phyloP scores from a whole-genome alignment of 2,888 invertebrate species.

The Arctia plantaginis region DNA sequence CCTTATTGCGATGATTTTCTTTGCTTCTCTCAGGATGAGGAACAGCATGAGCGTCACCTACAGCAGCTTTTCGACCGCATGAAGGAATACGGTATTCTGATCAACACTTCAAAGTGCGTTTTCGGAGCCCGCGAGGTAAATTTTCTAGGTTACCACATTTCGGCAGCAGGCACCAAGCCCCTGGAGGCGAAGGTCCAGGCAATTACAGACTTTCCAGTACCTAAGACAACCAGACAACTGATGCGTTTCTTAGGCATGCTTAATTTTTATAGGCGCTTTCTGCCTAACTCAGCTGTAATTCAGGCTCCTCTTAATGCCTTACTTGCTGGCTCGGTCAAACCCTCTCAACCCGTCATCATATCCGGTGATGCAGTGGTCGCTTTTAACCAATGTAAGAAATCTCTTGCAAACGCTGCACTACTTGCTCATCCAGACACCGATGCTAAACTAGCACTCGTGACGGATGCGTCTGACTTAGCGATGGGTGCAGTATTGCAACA shows the following conservation, averaged over 20 bases:
- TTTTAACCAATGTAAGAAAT: no score
- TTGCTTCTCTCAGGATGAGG: no score
- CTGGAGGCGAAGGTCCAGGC: background rate
- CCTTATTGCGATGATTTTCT: no score
- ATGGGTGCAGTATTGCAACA: no score
- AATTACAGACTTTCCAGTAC: background rate
- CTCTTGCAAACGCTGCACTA: no score
- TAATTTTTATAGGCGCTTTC: background rate
- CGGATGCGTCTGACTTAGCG: conserved; percentile 14
- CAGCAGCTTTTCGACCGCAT: background rate
- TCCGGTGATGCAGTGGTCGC: conserved; percentile 7
- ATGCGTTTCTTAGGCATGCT: background rate
- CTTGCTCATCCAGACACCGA: no score
- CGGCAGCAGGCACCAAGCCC: background rate
- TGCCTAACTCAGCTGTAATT: background rate
- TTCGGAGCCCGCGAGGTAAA: background rate
- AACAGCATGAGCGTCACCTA: background rate
- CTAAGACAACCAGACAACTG: background rate
- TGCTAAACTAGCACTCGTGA: background rate
- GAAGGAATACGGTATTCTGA: no score
- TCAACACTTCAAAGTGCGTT: background rate
- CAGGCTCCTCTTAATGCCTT: background rate
- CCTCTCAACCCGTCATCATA: background rate
- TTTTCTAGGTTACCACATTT: background rate
- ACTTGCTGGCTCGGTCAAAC: background rate